Evolutionary conservation across 1,140 invertebrate genomes (phyloP).

Genomic region (Dryas iulia): DNA sequence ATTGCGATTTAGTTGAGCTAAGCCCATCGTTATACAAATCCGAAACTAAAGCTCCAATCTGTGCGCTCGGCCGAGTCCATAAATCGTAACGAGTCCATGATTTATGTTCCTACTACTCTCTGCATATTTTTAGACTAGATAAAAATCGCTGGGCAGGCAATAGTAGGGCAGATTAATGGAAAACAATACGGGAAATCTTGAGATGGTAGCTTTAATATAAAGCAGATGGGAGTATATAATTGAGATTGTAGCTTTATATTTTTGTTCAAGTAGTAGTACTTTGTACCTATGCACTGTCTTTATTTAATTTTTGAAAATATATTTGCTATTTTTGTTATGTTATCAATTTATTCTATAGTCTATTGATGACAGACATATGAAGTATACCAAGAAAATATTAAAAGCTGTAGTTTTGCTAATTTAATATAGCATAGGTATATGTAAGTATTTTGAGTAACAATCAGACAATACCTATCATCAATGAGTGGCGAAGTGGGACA

Average conservation of each 20-base stretch:
- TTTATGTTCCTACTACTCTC: constrained; percentile 54
- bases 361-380: too few species aligned
- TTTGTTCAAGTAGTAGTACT: not conserved
- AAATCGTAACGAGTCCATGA: constrained; percentile 77
- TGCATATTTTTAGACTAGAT: constrained; percentile 64
- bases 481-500: too few species aligned
- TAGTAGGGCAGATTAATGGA: constrained; percentile 38
- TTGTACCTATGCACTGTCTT: not conserved
- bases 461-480: too few species aligned
- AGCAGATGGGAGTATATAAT: not conserved
- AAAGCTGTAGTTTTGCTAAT: too few species aligned
- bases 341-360: too few species aligned
- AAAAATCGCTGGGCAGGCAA: constrained; percentile 45
- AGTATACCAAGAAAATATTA: too few species aligned
- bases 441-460: too few species aligned
- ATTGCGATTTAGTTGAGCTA: constrained; percentile 24
- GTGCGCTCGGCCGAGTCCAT: constrained; percentile 56
- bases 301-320: not conserved
- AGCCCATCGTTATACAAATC: constrained; percentile 41
- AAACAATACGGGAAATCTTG: constrained; percentile 36
- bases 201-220: not conserved
- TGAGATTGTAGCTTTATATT: not conserved
- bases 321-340: not conserved
- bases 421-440: too few species aligned
- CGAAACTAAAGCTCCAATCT: constrained; percentile 68